Evolutionary conservation across 2,113 vertebrate species (phyloP).

Genomic region (Cathartes aura): DNA sequence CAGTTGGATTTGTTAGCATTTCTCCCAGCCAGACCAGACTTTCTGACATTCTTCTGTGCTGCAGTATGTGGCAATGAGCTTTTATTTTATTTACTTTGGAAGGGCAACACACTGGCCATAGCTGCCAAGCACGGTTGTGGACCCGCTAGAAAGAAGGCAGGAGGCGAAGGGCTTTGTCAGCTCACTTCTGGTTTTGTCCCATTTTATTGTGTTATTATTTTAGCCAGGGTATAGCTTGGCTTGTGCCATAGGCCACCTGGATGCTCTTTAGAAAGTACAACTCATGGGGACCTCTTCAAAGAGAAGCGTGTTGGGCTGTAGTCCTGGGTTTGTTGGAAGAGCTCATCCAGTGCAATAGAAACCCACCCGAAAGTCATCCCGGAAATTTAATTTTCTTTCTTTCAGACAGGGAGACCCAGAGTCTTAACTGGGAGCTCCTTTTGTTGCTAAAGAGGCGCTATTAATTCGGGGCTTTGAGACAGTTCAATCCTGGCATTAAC

Average conservation of each 20-base stretch:
- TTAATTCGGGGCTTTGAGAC: background rate
- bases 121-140: background rate
- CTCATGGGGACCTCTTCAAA: background rate
- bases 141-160: background rate
- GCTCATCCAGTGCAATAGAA: background rate
- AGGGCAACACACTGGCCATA: background rate
- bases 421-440: background rate
- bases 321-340: background rate
- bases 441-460: background rate
- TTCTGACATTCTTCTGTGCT: slow-evolving; percentile 20
- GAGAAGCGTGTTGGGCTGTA: background rate
- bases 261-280: background rate
- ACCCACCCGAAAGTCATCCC: background rate
- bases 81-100: slow-evolving; percentile 59
- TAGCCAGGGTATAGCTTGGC: background rate
- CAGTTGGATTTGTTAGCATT: background rate
- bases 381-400: background rate
- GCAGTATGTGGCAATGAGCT: background rate
- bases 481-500: slow-evolving; percentile 19
- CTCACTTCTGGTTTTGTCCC: background rate
- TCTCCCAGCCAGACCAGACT: background rate
- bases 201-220: background rate
- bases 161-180: background rate
- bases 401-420: background rate
- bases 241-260: background rate